Base-by-base conservation (phyloP, 2,113 vertebrate genomes). In the Plectropomus leopardus region DNA sequence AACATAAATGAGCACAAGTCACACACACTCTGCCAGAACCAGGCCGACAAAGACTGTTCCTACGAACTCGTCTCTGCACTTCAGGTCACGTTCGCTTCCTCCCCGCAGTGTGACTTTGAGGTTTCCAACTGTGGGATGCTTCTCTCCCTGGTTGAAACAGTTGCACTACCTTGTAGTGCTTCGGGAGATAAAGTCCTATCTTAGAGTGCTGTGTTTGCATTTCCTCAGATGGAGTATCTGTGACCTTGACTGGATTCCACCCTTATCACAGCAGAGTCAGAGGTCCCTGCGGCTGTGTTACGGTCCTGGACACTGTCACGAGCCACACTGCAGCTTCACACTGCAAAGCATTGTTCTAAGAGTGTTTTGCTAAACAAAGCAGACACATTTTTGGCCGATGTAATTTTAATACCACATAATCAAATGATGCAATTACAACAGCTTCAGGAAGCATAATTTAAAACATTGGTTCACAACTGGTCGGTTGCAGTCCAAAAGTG, bases 191-290 rank as follows among this genome's bases (percentile, higher is more conserved):
- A 82, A 79, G 68, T 63, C 66, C 86, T 83, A 77, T 91, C 83
- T 72, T 8, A 15, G 36, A 59, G 57, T 89, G 92, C 83, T 66
- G 85, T 72, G 92, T 91, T 89, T 92, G 86, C 80, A 60, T 72
- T 91, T 91, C 82, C 72, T 84, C 68, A 84, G 83, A 68, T 82
- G 78, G 83, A 88, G 76, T 69, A 72, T 85, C 36, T 59, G 76
- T 86, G 85, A 94, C 91, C 93, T 93, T 94, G 92, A 91, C 83
- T 78, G 74, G 82, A 88, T 90, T 90, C 85, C 72, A 78, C 63
- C 74, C 72, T 92, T 92, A 91, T 93, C 88, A 47, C 70, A 68
- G 80, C 72, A 66, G 73, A 87, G 72, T 87, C 86, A 89, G 86
- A 86, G 84, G 88, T 81, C 66, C 55, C 69, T 60, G 69, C 73